Percentiles rank a stretch among this genome's conserved stretches.
Evolutionary conservation across 2,113 vertebrate genomes (phyloP).

Genomic region (Cyanoderma ruficeps): DNA sequence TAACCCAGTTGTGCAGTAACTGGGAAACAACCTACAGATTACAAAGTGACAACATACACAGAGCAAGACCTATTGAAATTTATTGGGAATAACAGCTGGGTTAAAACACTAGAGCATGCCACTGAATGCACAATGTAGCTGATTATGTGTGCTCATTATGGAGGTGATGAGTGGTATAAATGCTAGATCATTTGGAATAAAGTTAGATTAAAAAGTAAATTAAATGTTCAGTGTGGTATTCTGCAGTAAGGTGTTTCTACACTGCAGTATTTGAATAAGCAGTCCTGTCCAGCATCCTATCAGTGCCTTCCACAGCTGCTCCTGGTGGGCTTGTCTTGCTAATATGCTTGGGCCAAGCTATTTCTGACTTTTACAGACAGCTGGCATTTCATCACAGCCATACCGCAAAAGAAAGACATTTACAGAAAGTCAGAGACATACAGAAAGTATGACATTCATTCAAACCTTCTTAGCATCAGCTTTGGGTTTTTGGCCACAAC

Average conservation of each 20-base stretch:
- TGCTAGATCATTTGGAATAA: background rate
- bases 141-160: background rate
- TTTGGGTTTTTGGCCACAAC: constrained; percentile 97
- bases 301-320: background rate
- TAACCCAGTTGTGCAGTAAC: background rate
- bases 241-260: background rate
- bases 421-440: background rate
- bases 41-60: background rate
- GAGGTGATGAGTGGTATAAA: background rate
- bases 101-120: background rate
- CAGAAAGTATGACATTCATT: constrained; percentile 8
- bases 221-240: background rate
- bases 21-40: background rate
- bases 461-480: constrained; percentile 93
- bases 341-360: background rate
- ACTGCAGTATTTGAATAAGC: background rate
- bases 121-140: background rate
- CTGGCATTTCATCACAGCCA: background rate
- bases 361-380: background rate
- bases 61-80: background rate
- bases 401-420: background rate
- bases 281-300: background rate
- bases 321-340: background rate
- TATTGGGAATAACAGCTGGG: background rate
- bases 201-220: constrained; percentile 1